Conservation (phyloP, 2,113 vertebrate species). For the Oriolus oriolus region DNA sequence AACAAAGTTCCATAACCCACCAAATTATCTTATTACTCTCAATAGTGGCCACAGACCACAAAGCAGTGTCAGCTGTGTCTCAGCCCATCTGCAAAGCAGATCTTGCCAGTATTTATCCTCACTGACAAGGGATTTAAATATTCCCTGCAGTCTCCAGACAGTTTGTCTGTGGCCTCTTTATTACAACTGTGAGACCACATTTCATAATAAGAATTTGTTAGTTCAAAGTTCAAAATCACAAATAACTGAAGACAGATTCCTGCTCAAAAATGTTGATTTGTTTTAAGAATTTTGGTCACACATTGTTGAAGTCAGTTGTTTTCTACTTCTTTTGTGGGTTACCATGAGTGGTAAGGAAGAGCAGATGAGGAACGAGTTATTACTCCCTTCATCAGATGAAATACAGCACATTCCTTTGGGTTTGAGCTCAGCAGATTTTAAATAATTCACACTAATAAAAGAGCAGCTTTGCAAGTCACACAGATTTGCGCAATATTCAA, state of each 20-base stretch:
- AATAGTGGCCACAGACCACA: background rate
- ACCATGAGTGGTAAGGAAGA: background rate
- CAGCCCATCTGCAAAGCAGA: background rate
- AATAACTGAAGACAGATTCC: background rate
- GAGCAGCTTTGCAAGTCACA: background rate
- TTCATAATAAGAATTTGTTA: background rate
- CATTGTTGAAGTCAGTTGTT: background rate
- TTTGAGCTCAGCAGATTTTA: background rate
- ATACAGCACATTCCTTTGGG: background rate
- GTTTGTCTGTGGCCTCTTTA: background rate
- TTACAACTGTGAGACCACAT: background rate
- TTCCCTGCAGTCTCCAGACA: background rate
- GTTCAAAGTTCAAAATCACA: conserved; percentile 2
- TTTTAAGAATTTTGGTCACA: background rate
- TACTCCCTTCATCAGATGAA: background rate
- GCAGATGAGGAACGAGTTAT: background rate
- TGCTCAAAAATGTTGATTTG: background rate
- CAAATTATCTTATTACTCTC: background rate
- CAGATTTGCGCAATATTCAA: background rate
- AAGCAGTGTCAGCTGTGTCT: background rate
- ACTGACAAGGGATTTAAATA: background rate
- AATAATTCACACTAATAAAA: background rate
- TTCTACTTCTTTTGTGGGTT: background rate
- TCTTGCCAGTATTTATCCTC: background rate
- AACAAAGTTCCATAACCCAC: background rate